Base-by-base conservation (phyloP, 2,113 vertebrate genomes). In the Cephalopterus ornatus region DNA sequence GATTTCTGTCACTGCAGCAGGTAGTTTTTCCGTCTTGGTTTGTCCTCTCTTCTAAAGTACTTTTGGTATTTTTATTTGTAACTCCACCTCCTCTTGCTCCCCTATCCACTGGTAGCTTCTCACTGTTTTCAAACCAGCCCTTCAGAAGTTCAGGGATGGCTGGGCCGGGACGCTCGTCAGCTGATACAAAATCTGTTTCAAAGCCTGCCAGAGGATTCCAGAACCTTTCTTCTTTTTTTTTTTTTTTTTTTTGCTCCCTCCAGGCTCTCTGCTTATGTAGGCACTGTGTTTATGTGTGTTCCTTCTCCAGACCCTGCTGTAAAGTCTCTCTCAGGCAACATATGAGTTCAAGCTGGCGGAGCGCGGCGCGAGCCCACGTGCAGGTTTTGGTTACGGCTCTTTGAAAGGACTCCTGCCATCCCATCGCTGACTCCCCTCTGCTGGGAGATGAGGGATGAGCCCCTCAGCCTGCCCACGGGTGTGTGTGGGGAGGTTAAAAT, bases 281-380 rank as follows among this genome's bases (percentile, higher is more conserved):
- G 88, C 87, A 52, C 88, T 41, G 66, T 65, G 39, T 80, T 74
- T 74, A 63, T 75, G 90, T 70, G 84, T 75, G 52, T 59, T 93
- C 74, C 46, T 68, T 67, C 74, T 88, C 61, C 87, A 78, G 55
- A 65, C 81, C 63, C 67, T 42, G 24, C 42, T 89, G 62, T 63
- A 55, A 88, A 85, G 81, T 37, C 87, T 93, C 87, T 93, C 83
- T 77, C 12, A 32, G 56, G 80, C 76, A 71, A 89, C 75, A 89
- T 76, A 35, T 74, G 93, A 94, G 33, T 88, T 46, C 75, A 72
- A 88, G 95, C 90, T 91, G 92, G 87, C 3, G 30, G 11, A 32
- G 30, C 17, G 17, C 49, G 35, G 42, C 4, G 24, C 59, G 1
- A 55, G 11, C 50, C 70, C 75, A 10, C 11, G 55, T 70, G 78